Conservation (phyloP, 1,140 invertebrate species). For the Micrasema longulum region DNA sequence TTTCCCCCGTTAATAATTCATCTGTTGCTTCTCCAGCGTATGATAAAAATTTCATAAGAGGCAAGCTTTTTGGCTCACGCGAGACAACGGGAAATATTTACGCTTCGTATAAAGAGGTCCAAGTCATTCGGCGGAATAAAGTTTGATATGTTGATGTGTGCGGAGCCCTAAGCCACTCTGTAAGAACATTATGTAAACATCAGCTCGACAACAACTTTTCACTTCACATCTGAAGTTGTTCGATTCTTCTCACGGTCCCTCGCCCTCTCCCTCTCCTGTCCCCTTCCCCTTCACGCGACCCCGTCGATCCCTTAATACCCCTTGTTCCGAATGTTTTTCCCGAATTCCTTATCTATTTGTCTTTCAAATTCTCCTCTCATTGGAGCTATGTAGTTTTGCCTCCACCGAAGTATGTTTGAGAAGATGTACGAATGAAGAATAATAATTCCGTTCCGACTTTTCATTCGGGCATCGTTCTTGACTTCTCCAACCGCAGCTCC, state of each 20-base stretch:
- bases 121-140: neutral
- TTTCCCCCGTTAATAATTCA: slow-evolving; percentile 22
- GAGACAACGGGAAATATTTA: neutral
- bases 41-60: slow-evolving; percentile 18
- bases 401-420: neutral
- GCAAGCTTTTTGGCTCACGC: slow-evolving; percentile 17
- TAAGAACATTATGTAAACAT: slow-evolving; percentile 45
- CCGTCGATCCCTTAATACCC: slow-evolving; percentile 28
- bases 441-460: neutral
- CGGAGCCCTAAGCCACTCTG: slow-evolving; percentile 36
- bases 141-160: slow-evolving; percentile 40
- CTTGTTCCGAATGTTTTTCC: slow-evolving; percentile 25
- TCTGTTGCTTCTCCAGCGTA: slow-evolving; percentile 21
- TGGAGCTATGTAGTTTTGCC: neutral
- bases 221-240: slow-evolving; percentile 15
- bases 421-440: slow-evolving; percentile 11
- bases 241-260: slow-evolving; percentile 25
- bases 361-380: slow-evolving; percentile 22
- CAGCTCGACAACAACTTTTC: slow-evolving; percentile 30
- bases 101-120: slow-evolving; percentile 5
- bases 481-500: neutral
- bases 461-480: neutral
- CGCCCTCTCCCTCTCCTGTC: no score
- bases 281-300: no score
- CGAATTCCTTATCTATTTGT: slow-evolving; percentile 17